Percentiles rank a stretch among this genome's conserved stretches.
phyloP scores from a whole-genome alignment of 2,113 vertebrate genomes.

The Nycticryphes semicollaris region DNA sequence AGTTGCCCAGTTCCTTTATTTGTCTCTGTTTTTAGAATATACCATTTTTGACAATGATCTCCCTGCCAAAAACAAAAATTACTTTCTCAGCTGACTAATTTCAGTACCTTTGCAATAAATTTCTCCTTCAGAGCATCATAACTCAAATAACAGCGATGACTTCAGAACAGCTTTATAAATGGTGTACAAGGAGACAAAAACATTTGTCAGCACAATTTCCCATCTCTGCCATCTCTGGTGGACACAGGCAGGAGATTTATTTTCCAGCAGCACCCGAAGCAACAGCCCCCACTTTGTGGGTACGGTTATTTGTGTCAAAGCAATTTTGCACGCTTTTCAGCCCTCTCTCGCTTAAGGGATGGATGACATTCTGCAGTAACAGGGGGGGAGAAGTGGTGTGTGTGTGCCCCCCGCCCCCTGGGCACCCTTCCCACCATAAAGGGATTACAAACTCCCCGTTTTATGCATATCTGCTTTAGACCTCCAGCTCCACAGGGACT shows the following conservation, averaged over 20 bases:
- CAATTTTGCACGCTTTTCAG: slow-evolving; percentile 39
- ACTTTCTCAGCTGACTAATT: slow-evolving; percentile 7
- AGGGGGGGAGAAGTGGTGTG: slow-evolving; percentile 30
- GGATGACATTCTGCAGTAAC: slow-evolving; percentile 10
- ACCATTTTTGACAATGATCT: not conserved
- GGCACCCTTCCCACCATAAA: slow-evolving; percentile 41
- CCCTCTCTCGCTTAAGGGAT: not conserved
- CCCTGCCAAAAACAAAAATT: not conserved
- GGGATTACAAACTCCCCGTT: slow-evolving; percentile 50
- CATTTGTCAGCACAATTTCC: not conserved
- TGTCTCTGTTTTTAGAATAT: not conserved
- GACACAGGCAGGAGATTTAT: not conserved
- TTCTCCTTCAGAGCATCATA: not conserved
- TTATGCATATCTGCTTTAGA: slow-evolving; percentile 36
- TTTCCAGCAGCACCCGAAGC: slow-evolving; percentile 29
- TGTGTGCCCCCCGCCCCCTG: not conserved
- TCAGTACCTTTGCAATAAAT: slow-evolving; percentile 1
- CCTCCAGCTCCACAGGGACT: not conserved
- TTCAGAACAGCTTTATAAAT: slow-evolving; percentile 8
- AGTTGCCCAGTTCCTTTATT: not conserved
- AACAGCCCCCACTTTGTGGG: not conserved
- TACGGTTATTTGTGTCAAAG: slow-evolving; percentile 45
- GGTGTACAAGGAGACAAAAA: not conserved
- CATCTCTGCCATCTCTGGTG: not conserved
- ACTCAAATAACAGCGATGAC: not conserved